phyloP scores from a whole-genome alignment of 2,888 invertebrate genomes.

The Trachelus iudaicus region DNA sequence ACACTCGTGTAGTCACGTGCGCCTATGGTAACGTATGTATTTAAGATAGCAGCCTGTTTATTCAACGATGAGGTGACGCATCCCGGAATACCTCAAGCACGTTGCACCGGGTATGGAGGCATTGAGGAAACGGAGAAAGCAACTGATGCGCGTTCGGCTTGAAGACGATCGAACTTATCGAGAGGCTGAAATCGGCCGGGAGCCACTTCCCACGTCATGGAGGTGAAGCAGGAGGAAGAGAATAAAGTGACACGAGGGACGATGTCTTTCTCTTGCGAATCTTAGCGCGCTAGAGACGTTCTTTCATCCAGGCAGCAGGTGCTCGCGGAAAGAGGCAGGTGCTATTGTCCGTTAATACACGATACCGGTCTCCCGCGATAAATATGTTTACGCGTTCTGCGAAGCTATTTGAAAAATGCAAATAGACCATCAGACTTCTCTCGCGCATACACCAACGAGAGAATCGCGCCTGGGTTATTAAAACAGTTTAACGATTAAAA shows the following conservation, averaged over 20 bases:
- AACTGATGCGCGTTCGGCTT: neutral
- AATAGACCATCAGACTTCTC: neutral
- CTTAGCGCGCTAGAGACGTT: neutral
- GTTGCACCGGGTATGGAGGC: neutral
- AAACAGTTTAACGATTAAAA: neutral
- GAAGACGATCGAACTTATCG: neutral
- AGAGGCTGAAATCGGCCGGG: neutral
- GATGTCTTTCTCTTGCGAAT: neutral
- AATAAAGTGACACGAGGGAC: neutral
- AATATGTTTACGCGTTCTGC: neutral
- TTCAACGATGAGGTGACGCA: slow-evolving; percentile 18
- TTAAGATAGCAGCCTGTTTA: slow-evolving; percentile 22
- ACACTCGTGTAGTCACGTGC: neutral
- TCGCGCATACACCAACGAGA: neutral
- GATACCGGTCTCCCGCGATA: neutral
- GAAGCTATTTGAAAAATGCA: neutral
- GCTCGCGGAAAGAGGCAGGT: neutral
- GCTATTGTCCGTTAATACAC: slow-evolving; percentile 1
- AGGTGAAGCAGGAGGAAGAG: neutral
- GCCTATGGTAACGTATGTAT: neutral
- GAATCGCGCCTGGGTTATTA: neutral
- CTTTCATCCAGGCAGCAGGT: neutral
- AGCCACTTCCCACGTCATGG: neutral
- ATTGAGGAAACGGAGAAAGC: neutral
- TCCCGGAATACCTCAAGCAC: neutral